Conservation (phyloP, 2,888 invertebrate species). For the Smittia sp. region DNA sequence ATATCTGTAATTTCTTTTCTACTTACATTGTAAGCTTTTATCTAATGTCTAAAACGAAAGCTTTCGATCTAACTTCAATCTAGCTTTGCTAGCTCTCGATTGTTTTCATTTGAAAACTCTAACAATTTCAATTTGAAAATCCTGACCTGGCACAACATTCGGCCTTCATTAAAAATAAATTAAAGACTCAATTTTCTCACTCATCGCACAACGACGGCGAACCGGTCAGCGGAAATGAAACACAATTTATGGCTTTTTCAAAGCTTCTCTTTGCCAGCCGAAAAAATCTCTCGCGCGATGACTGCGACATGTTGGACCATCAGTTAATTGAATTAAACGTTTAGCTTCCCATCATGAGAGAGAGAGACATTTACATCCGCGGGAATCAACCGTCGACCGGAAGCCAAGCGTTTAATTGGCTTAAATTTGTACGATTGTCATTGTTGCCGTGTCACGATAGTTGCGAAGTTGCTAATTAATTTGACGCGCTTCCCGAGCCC, state of each 20-base stretch:
- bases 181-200: background rate
- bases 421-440: background rate
- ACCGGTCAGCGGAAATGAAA: background rate
- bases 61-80: too few species aligned
- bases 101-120: too few species aligned
- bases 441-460: background rate
- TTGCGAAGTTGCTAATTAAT: background rate
- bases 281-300: background rate
- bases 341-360: background rate
- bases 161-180: too few species aligned
- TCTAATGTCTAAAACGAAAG: too few species aligned
- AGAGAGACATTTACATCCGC: slow-evolving; percentile 19
- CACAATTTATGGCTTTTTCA: slow-evolving; percentile 24
- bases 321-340: slow-evolving; percentile 31
- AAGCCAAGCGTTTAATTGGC: slow-evolving; percentile 24
- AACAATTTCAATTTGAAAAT: too few species aligned
- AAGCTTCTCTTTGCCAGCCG: background rate
- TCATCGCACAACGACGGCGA: background rate
- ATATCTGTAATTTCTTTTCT: too few species aligned
- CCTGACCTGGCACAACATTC: too few species aligned
- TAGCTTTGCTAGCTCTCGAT: too few species aligned
- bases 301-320: background rate
- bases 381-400: background rate
- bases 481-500: background rate
- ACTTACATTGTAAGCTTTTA: too few species aligned